These are phyloP conservation scores for Botrylloides violaceus DNA, from an alignment of 23 tunicate species.

Conservation along the genomic window DNA sequence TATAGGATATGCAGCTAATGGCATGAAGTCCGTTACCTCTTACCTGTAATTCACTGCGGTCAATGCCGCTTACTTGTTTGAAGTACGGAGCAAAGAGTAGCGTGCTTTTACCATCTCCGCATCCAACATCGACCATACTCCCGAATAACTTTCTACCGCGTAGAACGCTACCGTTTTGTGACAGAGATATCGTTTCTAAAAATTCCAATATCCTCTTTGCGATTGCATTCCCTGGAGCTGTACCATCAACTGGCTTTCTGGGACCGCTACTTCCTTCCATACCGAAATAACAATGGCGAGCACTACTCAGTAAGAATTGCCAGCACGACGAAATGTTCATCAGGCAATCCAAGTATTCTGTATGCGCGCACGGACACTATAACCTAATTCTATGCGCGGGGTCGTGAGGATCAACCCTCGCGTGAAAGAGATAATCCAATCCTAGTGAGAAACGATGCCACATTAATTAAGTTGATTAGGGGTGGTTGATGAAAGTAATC, in stretches of 20 bases:
- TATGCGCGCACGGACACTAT: too few species aligned
- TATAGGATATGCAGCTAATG: too few species aligned
- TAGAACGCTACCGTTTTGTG: not conserved
- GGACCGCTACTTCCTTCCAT: not conserved
- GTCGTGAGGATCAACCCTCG: too few species aligned
- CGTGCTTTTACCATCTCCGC: slow-evolving; percentile 19
- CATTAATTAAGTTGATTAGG: too few species aligned
- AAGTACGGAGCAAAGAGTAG: slow-evolving; percentile 15
- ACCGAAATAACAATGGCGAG: not conserved
- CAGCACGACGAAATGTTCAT: not conserved
- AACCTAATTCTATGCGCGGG: too few species aligned
- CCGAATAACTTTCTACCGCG: not conserved
- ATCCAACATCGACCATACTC: slow-evolving; percentile 23
- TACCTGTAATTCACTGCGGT: slow-evolving; percentile 23
- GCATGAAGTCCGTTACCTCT: too few species aligned
- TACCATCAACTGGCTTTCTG: not conserved
- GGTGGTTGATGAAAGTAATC: too few species aligned
- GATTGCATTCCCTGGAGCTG: not conserved
- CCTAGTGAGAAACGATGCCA: too few species aligned
- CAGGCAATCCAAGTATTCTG: too few species aligned
- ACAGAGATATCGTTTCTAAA: slow-evolving; percentile 4
- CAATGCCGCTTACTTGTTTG: slow-evolving; percentile 7
- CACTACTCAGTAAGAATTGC: not conserved
- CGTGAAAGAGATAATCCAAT: too few species aligned
- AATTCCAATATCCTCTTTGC: slow-evolving; percentile 11